phyloP scores from a whole-genome alignment of 2,113 vertebrate genomes.

The Eublepharis macularius region DNA sequence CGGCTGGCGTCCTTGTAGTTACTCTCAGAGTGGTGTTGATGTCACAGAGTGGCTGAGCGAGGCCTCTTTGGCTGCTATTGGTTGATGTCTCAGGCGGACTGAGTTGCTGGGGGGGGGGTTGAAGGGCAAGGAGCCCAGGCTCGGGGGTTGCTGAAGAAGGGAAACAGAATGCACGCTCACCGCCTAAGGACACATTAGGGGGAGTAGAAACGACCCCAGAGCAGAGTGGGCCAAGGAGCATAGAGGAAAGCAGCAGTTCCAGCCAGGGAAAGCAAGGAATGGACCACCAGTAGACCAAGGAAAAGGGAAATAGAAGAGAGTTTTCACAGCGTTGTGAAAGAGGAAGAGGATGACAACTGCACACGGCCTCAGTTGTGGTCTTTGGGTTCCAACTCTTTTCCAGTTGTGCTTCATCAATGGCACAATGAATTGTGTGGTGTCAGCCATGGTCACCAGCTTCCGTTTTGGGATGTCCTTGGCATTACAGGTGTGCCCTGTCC shows the following conservation, averaged over 20 bases:
- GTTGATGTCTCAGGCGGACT: neutral
- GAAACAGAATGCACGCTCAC: neutral
- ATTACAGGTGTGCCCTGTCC: neutral
- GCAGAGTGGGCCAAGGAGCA: no score
- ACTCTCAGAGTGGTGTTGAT: neutral
- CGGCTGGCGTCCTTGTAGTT: neutral
- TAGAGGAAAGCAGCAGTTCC: neutral
- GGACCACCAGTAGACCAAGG: neutral
- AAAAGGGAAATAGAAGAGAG: neutral
- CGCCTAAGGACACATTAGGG: neutral
- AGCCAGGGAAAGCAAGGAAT: neutral
- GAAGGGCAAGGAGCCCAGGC: neutral
- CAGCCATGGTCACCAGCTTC: neutral
- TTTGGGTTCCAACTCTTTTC: neutral
- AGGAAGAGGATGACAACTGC: no score
- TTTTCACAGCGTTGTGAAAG: neutral
- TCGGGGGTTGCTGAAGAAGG: neutral
- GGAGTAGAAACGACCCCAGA: neutral
- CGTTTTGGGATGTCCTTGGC: no score
- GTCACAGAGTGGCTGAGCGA: no score
- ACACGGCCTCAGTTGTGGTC: neutral
- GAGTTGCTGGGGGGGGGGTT: no score
- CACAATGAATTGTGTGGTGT: neutral
- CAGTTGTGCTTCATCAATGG: neutral
- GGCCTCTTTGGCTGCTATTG: neutral